A percentile compares a stretch with the other conserved stretches of the same genome.
Evolutionary conservation across 2,113 vertebrate species (phyloP).

Genomic region (Anolis carolinensis): DNA sequence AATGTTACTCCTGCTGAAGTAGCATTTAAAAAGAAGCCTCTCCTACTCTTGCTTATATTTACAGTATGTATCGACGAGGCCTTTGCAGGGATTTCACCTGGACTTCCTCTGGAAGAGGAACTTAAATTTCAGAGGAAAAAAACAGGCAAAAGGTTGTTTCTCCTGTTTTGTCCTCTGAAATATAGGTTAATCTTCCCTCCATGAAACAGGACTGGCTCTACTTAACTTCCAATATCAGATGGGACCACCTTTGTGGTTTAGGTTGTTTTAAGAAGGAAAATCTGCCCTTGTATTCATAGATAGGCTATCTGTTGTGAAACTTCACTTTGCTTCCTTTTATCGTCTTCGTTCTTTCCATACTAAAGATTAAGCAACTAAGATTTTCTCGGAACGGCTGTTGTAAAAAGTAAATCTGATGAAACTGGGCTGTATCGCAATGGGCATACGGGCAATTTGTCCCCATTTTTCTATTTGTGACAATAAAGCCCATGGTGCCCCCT

Average conservation of each 20-base stretch:
- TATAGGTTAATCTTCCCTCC: no score
- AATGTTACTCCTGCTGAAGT: background rate
- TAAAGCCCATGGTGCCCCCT: background rate
- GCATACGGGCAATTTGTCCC: background rate
- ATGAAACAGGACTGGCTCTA: no score
- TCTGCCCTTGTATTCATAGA: background rate
- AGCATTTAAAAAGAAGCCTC: background rate
- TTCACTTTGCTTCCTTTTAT: background rate
- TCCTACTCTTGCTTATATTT: no score
- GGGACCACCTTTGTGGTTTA: no score
- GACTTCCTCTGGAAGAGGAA: no score
- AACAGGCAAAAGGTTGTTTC: background rate
- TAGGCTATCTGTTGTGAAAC: no score
- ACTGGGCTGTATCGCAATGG: background rate
- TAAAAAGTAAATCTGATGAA: fast-evolving
- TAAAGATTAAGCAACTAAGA: background rate
- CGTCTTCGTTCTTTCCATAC: background rate
- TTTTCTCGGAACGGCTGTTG: background rate
- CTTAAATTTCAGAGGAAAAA: background rate
- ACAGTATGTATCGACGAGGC: background rate
- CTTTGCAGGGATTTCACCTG: no score
- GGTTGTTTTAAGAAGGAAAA: no score
- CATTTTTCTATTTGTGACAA: background rate
- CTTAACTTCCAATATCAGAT: no score
- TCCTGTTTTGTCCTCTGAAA: background rate